Evolutionary conservation across 2,888 invertebrate species (phyloP), one percentile per base, ranked within the genome.

Genomic region (Chloroclystis v-ata): DNA sequence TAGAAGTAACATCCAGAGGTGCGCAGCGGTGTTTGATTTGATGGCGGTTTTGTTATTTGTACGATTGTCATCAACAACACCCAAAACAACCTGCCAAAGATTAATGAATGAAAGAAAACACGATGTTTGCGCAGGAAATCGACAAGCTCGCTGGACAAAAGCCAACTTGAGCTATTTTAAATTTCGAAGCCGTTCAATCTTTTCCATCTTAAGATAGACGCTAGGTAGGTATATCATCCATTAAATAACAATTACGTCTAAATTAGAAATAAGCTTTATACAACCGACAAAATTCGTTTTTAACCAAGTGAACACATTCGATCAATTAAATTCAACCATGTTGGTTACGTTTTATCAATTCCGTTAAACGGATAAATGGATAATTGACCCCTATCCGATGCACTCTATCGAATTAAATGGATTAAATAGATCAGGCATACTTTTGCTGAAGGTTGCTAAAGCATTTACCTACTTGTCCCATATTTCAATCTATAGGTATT

Each of bases 321-420:
- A 81, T 79, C 80, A 86, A 86, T 86, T 86, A 86, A 85, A 83
- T 78, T 77, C 75, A 78, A 75, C 79, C 78, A 69, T 76, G 77
- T 80, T 80, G 69, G 83, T 76, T 82, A 72, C 86, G 79, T 87
- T 87, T 86, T 85, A 86, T 85, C 86, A 86, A 87, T 87, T 87
- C 75, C 67, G 83, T 85, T 86, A 87, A 87, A 81, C 77, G 86
- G 86, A 86, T 87, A 86, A 87, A 85, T 83, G 86, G 85, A 82
- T 85, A 85, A 87, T 87, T 85, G 87, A 85, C 86, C 86, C 85
- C 83, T 79, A 86, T 86, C 67, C 69, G 67, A 81, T 79, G 78
- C 69, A 72, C 78, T 61, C 70, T 79, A 80, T 82, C 69, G 75
- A 82, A 85, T 85, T 82, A 82, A 80, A 69, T 69, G 74, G 78